These are phyloP conservation scores for Pelobates fuscus DNA, from an alignment of 2,113 vertebrate species.

Conservation along the genomic window DNA sequence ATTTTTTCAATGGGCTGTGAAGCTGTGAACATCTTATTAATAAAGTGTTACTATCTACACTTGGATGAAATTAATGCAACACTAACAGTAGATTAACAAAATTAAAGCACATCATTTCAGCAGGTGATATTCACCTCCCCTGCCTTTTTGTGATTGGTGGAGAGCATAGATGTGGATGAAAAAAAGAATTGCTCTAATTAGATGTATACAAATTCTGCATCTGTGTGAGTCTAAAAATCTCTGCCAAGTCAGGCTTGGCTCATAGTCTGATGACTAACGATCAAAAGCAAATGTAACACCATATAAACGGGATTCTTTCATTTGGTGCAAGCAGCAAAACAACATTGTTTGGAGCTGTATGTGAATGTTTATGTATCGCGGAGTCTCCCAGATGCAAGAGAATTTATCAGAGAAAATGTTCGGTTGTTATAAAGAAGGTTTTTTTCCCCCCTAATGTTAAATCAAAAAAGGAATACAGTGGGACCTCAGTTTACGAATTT, in stretches of 20 bases:
- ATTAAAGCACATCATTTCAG: slow-evolving; percentile 2
- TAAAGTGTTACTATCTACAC: slow-evolving; percentile 17
- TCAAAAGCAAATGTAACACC: slow-evolving; percentile 18
- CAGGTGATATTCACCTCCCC: background rate
- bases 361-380: slow-evolving; percentile 5
- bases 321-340: background rate
- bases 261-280: background rate
- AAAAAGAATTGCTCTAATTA: background rate
- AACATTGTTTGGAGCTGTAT: no score
- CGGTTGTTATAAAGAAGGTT: no score
- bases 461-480: no score
- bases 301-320: background rate
- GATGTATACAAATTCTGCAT: background rate
- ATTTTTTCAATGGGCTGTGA: slow-evolving; percentile 24
- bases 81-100: background rate
- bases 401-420: background rate
- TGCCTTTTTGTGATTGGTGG: background rate
- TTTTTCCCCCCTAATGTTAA: no score
- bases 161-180: background rate
- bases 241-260: slow-evolving; percentile 14
- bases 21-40: slow-evolving; percentile 42
- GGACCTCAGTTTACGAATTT: no score
- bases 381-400: no score
- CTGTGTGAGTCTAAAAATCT: background rate
- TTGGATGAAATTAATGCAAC: background rate